Base-by-base conservation (phyloP, 1,140 invertebrate species). In the Papilio dardanus region DNA sequence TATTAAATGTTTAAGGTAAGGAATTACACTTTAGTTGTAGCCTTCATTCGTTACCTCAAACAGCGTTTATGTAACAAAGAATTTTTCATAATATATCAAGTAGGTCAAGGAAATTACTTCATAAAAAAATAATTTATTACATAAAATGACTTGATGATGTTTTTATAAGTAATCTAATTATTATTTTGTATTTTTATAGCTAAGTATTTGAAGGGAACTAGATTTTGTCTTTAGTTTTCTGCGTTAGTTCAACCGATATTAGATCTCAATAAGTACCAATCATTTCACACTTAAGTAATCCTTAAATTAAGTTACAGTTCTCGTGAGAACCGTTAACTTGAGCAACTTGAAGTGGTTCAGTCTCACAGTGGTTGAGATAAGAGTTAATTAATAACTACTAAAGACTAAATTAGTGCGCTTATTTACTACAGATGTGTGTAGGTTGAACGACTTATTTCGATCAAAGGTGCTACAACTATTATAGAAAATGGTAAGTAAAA, bases 241-340 rank as follows among this genome's bases (percentile, higher is more conserved):
- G 3, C 16, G 7, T 46, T 5, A 19, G 16, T 46, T 1, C 19
- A 6, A 19, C n/a, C 0, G n/a, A 16, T 24, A 12, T 58, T 58
- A 28, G 21, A 5, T 58, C 24, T 30, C 3, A 28, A 28, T 58
- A 30, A 62, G 21, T 30, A 62, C 24, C 24, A 28, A 28, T 30
- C 12, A 62, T 28, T 28, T 5, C 54, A 3, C 24, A 24, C 50
- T 54, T 54, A 21, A 54, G 50, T 54, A 54, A 62, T 62, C 19
- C 54, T 30, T 30, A 58, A 28, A 28, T 28, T 28, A 62, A 62
- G 54, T 12, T 28, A 62, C 24, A 28, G 54, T 62, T 62, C 54
- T 62, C 54, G 54, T 62, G 54, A 62, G 54, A 62, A 62, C 54
- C 54, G 24, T 62, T 62, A 62, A 62, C 54, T 62, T 62, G 54